These are phyloP conservation scores for Danaus chrysippus DNA, from an alignment of 2,888 invertebrate genomes.

Conservation along the genomic window DNA sequence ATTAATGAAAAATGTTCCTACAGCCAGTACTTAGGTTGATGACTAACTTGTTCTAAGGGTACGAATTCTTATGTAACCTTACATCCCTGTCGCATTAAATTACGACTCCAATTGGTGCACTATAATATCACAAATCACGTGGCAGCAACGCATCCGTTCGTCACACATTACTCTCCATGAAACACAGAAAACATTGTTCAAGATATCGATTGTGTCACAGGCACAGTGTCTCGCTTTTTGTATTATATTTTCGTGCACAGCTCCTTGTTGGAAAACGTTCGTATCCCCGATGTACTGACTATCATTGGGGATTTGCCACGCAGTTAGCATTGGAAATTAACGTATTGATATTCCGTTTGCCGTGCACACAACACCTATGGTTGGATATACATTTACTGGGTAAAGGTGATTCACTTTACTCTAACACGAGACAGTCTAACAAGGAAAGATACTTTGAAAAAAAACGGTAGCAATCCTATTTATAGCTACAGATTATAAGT, in stretches of 20 bases:
- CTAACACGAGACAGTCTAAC: not conserved
- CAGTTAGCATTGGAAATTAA: constrained; percentile 40
- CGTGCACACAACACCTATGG: constrained; percentile 25
- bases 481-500: no score
- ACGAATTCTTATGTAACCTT: no score
- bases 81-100: not conserved
- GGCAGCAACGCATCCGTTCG: constrained; percentile 27
- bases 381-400: constrained; percentile 28
- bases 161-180: constrained; percentile 13
- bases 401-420: constrained; percentile 25
- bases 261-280: constrained; percentile 31
- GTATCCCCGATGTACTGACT: constrained; percentile 34
- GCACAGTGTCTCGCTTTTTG: constrained; percentile 23
- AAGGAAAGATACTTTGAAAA: not conserved
- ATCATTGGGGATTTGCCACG: constrained; percentile 38
- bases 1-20: no score
- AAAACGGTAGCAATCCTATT: not conserved
- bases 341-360: constrained; percentile 38
- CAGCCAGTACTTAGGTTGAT: no score
- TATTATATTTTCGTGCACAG: constrained; percentile 8
- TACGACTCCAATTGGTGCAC: constrained; percentile 19
- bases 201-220: constrained; percentile 18
- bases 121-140: constrained; percentile 30
- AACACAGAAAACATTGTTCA: constrained; percentile 16
- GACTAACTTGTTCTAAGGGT: no score